phyloP scores from a whole-genome alignment of 2,113 vertebrate species.

The Fulica atra region DNA sequence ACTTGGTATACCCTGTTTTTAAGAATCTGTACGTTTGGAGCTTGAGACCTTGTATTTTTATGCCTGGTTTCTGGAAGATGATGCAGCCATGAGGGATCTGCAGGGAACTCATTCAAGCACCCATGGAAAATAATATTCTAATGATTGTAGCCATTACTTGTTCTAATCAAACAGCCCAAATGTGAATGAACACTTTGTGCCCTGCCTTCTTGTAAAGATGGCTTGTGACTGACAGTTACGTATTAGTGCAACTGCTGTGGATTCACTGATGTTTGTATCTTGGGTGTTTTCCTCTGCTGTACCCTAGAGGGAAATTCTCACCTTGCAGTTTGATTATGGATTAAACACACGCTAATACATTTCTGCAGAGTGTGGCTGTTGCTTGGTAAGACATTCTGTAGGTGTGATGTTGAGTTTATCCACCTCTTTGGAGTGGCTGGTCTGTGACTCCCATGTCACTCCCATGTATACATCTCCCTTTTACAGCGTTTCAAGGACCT shows the following conservation, averaged over 20 bases:
- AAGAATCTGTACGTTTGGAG: neutral
- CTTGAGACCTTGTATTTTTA: neutral
- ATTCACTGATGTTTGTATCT: slow-evolving; percentile 32
- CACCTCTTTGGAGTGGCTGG: neutral
- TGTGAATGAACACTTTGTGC: slow-evolving; percentile 21
- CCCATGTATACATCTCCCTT: neutral
- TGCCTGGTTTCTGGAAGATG: neutral
- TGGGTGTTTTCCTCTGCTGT: neutral
- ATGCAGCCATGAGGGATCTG: neutral
- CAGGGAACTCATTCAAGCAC: neutral
- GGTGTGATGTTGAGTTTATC: neutral
- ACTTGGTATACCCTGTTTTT: neutral
- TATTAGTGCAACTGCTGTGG: neutral
- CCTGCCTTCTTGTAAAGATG: slow-evolving; percentile 5
- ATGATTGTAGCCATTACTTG: neutral
- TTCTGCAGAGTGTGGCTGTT: neutral
- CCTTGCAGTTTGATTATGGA: neutral
- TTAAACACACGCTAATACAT: slow-evolving; percentile 39
- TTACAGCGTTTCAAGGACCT: neutral
- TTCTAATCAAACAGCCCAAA: neutral
- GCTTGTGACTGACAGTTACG: neutral
- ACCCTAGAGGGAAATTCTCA: slow-evolving; percentile 14
- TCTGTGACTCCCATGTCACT: neutral
- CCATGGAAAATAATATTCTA: neutral
- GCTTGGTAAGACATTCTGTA: neutral